A percentile compares a stretch with the other conserved stretches of the same genome.
These are phyloP conservation scores for Neria commutata DNA, from an alignment of 2,888 invertebrate genomes.

Conservation along the genomic window DNA sequence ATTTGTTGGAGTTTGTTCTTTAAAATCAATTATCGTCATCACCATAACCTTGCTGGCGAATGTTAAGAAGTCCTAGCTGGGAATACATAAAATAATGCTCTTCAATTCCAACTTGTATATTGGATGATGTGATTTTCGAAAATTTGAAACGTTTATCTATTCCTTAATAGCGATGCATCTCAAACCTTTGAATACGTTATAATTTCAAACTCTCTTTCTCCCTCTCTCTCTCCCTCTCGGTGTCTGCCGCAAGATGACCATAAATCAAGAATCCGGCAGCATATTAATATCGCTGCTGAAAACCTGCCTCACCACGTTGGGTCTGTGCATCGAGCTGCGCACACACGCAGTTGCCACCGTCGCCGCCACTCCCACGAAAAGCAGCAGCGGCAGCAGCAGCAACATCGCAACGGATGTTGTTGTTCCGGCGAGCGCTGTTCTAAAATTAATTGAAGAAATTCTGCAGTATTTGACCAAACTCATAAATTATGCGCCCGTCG, in stretches of 20 bases:
- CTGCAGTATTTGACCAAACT: constrained; percentile 73
- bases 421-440: constrained; percentile 31
- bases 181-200: constrained; percentile 13
- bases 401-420: constrained; percentile 12
- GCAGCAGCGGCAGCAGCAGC: constrained; percentile 19
- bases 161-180: constrained; percentile 12
- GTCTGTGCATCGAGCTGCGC: constrained; percentile 54
- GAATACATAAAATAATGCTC: too few relatives aligned
- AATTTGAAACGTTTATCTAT: constrained; percentile 13
- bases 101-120: too few relatives aligned
- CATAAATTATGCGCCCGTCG: constrained; percentile 71
- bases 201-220: constrained; percentile 4
- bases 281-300: constrained; percentile 66
- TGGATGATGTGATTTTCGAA: too few relatives aligned
- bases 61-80: too few relatives aligned
- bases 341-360: constrained; percentile 29
- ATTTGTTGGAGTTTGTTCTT: too few relatives aligned
- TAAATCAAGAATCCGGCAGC: constrained; percentile 78
- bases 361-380: constrained; percentile 21
- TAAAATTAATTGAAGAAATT: constrained; percentile 71
- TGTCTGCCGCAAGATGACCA: constrained; percentile 68
- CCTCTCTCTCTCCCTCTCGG: constrained; percentile 11
- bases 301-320: constrained; percentile 56
- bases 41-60: too few relatives aligned
- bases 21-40: too few relatives aligned